Percentiles rank a stretch among this genome's conserved stretches.
Evolutionary conservation across 2,797 vertebrate genomes (phyloP).

Genomic region (Lutra lutra): DNA sequence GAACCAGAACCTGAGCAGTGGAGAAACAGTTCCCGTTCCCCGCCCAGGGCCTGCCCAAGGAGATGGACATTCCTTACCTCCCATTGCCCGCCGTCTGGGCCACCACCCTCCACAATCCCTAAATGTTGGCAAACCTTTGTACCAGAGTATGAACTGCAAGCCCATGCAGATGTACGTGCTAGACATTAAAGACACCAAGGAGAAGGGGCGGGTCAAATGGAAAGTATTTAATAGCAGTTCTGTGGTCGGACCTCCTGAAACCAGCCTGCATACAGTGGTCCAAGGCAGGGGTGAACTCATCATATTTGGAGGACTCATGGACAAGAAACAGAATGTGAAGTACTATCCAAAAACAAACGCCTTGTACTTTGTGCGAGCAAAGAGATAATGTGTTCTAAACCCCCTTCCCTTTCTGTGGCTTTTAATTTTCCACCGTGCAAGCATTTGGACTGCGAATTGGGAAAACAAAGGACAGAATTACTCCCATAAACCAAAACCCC

Average conservation of each 20-base stretch:
- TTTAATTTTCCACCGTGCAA: slow-evolving; percentile 83
- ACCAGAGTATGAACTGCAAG: slow-evolving; percentile 99
- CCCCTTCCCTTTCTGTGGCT: slow-evolving; percentile 52
- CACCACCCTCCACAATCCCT: slow-evolving; percentile 98
- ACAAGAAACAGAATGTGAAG: slow-evolving; percentile 99
- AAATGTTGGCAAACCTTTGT: slow-evolving; percentile 97
- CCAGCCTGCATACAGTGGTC: slow-evolving; percentile 98
- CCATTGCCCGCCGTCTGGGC: slow-evolving; percentile 96
- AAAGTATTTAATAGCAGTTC: slow-evolving; percentile 93
- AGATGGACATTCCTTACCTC: slow-evolving; percentile 94
- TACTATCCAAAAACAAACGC: slow-evolving; percentile 99
- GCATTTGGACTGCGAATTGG: slow-evolving; percentile 84
- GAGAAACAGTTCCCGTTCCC: slow-evolving; percentile 78
- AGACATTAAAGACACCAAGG: slow-evolving; percentile 94
- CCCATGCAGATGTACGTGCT: slow-evolving; percentile 99
- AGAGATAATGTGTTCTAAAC: slow-evolving; percentile 92
- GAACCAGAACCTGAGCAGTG: slow-evolving; percentile 68
- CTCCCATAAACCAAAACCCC: slow-evolving; percentile 76
- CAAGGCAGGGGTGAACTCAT: slow-evolving; percentile 98
- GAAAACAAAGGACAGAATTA: slow-evolving; percentile 80
- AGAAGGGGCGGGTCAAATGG: slow-evolving; percentile 93
- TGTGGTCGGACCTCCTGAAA: slow-evolving; percentile 97
- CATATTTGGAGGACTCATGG: slow-evolving; percentile 98
- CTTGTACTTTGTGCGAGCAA: slow-evolving; percentile 99
- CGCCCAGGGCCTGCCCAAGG: slow-evolving; percentile 86